phyloP scores from a whole-genome alignment of 2,113 vertebrate genomes.

The Murina feae region DNA sequence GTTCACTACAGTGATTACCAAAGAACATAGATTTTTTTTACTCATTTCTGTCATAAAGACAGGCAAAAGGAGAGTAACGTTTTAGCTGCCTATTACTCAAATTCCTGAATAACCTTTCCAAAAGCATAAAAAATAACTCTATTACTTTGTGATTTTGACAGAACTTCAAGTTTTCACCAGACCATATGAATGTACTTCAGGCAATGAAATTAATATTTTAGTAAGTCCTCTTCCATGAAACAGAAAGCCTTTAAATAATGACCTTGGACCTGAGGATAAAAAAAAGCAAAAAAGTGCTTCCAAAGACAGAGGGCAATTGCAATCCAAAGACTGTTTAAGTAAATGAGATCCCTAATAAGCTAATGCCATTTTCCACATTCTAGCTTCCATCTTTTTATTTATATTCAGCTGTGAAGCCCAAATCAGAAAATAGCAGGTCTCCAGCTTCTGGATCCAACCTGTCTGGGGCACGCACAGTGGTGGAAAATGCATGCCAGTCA shows the following conservation, averaged over 20 bases:
- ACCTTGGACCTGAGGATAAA: conserved; percentile 51
- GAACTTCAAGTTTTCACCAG: conserved; percentile 37
- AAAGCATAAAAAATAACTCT: conserved; percentile 30
- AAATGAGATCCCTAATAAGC: conserved; percentile 62
- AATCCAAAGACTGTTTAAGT: conserved; percentile 63
- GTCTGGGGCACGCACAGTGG: neutral
- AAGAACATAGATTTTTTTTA: neutral
- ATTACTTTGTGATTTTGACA: conserved; percentile 21
- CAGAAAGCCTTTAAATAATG: conserved; percentile 59
- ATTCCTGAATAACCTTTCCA: neutral
- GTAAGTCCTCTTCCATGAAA: conserved; percentile 14
- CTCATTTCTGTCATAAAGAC: neutral
- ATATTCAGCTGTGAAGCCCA: conserved; percentile 44
- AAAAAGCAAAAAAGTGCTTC: conserved; percentile 50
- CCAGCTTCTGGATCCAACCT: neutral
- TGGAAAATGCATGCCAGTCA: neutral
- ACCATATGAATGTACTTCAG: conserved; percentile 38
- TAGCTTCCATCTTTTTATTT: conserved; percentile 56
- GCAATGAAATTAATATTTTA: conserved; percentile 66
- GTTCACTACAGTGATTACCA: neutral
- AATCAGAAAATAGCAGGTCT: conserved; percentile 11
- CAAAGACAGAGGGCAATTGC: conserved; percentile 57
- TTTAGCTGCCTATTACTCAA: conserved; percentile 12
- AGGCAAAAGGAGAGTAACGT: conserved; percentile 17
- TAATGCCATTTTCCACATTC: conserved; percentile 48